Base-by-base conservation (phyloP, 2,113 vertebrate species). In the Antigone vipio region DNA sequence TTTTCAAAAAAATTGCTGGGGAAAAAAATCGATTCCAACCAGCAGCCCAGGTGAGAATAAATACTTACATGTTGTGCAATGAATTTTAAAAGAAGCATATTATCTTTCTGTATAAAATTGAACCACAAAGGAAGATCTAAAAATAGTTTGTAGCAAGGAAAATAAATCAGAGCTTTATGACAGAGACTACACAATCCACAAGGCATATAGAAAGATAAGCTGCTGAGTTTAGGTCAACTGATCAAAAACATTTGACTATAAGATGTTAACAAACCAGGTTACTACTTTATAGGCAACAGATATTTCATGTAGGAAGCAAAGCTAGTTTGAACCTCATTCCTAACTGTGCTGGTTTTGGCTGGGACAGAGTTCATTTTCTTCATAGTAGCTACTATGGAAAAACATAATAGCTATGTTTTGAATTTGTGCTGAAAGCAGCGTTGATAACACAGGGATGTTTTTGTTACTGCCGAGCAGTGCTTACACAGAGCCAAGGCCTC, bases 281-380 rank as follows among this genome's bases (percentile, higher is more conserved):
- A 40, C 18, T 59, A 15, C 42, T 63, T 83, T 27, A 34, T 10
- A 84, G 60, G 34, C 47, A 81, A 30, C 24, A 69, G 26, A 55
- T 29, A 73, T 66, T 90, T 58, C 15, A 3, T 32, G 35, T 34
- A 29, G 55, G 58, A 71, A 58, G 42, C 15, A 73, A 73, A 91
- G n/a, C 5, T 68, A 20, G 3, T 40, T 84, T 34, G 35, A 52
- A 21, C 7, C 7, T 22, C 0, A 0, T 69, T 85, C 27, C 35
- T 92, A 32, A 27, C 23, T 27, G 52, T 53, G 52, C 8, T 53
- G 26, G 15, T 53, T 53, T 53, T 26, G 27, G 52, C 8, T 53
- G 27, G 52, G 27, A 15, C 16, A 53, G 52, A 16, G 52, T 53
- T 53, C 15, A 27, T 53, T 53, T 53, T 26, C 52, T 53, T 53